phyloP scores from a whole-genome alignment of 2,113 vertebrate species.

The Pelodiscus sinensis region DNA sequence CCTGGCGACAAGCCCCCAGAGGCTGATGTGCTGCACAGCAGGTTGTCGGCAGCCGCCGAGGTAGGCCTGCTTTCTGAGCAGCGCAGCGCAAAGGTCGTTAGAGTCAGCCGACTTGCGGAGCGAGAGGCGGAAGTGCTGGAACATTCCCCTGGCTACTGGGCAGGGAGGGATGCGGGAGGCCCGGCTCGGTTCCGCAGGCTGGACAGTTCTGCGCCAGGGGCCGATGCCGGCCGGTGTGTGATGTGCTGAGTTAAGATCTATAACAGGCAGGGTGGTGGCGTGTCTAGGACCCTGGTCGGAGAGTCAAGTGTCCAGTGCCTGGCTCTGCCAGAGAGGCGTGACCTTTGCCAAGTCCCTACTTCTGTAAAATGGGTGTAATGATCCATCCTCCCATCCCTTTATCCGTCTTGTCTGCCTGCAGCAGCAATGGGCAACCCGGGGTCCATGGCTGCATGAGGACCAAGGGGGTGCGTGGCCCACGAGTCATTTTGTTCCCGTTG shows the following conservation, averaged over 20 bases:
- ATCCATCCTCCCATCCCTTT: rapidly evolving
- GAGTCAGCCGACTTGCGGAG: conserved; percentile 60
- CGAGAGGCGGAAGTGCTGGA: conserved; percentile 34
- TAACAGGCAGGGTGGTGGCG: rapidly evolving
- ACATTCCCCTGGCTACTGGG: not conserved
- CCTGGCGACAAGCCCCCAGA: conserved; percentile 9
- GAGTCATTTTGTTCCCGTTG: too few species aligned
- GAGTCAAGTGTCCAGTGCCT: rapidly evolving
- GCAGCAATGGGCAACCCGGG: too few species aligned
- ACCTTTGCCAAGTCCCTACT: not conserved
- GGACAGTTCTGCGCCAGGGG: not conserved
- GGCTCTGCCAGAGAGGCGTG: rapidly evolving
- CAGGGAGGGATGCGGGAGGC: not conserved
- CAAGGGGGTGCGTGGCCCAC: too few species aligned
- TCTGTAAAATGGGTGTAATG: rapidly evolving
- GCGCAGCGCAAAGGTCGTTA: conserved; percentile 61
- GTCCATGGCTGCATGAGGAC: too few species aligned
- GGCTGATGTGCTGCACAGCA: not conserved
- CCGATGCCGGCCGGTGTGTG: not conserved
- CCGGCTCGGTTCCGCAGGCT: not conserved
- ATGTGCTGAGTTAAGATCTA: conserved; percentile 19
- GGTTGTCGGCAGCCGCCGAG: conserved; percentile 44
- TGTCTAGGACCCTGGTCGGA: not conserved
- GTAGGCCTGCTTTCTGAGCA: conserved; percentile 10
- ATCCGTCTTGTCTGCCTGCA: rapidly evolving